phyloP scores from a whole-genome alignment of 2,888 invertebrate species.

The Acleris holmiana region DNA sequence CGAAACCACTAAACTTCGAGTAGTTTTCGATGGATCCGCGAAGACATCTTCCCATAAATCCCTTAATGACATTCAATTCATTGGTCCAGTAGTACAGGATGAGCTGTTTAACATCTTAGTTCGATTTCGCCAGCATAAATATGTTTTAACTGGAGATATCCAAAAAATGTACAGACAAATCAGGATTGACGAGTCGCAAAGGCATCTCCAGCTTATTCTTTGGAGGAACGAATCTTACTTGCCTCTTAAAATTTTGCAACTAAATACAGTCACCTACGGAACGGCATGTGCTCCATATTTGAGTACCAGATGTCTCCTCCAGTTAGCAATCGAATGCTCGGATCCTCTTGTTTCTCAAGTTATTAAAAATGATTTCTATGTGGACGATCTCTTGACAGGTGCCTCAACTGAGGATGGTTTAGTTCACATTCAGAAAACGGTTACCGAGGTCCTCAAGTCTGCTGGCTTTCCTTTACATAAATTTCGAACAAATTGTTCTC shows the following conservation, averaged over 20 bases:
- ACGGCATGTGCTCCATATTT: no score
- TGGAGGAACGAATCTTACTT: no score
- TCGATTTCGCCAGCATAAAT: no score
- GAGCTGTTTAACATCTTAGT: no score
- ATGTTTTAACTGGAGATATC: no score
- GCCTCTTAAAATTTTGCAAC: no score
- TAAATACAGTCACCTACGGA: no score
- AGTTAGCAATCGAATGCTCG: neutral
- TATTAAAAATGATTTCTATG: conserved; percentile 11
- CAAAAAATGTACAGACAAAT: no score
- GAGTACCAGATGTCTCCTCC: conserved; percentile 8
- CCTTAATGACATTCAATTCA: no score
- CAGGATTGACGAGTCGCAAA: no score
- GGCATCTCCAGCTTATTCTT: no score
- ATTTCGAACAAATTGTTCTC: conserved; percentile 7
- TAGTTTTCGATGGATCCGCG: conserved; percentile 4
- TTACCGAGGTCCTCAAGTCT: neutral
- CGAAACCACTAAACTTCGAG: conserved; percentile 1
- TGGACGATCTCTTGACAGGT: conserved; percentile 11
- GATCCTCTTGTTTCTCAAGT: conserved; percentile 2
- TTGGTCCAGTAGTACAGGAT: no score
- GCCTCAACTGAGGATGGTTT: neutral
- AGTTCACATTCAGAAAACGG: neutral
- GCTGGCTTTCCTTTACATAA: conserved; percentile 14
- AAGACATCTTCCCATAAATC: conserved; percentile 13